phyloP scores from a whole-genome alignment of 2,797 vertebrate genomes.

The Chelmon rostratus region DNA sequence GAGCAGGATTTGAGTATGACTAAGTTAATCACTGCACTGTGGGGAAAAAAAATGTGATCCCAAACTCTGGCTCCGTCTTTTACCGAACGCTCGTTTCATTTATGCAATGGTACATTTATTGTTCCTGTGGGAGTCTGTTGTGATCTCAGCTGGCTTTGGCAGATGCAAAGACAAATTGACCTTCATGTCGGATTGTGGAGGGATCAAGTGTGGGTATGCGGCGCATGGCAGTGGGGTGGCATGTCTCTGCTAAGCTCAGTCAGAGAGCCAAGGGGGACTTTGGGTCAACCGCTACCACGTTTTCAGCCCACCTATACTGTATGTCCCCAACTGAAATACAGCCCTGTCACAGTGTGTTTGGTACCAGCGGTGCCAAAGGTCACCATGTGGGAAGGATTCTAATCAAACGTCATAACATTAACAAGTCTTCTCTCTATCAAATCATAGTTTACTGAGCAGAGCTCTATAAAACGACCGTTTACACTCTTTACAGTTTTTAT shows the following conservation, averaged over 20 bases:
- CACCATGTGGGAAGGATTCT: too few relatives aligned
- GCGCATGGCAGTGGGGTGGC: constrained; percentile 20
- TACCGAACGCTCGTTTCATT: constrained; percentile 46
- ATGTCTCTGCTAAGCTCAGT: constrained; percentile 19
- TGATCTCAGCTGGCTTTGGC: constrained; percentile 41
- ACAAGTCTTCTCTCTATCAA: not conserved
- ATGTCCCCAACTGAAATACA: constrained; percentile 1
- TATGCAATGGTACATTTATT: constrained; percentile 15
- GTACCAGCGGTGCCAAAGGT: not conserved
- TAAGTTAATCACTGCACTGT: constrained; percentile 58
- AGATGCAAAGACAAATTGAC: constrained; percentile 66
- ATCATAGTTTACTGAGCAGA: not conserved
- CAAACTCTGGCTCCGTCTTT: constrained; percentile 15
- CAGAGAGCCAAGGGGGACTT: constrained; percentile 24
- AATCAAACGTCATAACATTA: not conserved
- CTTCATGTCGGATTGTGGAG: constrained; percentile 64
- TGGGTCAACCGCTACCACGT: constrained; percentile 10
- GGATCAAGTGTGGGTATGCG: constrained; percentile 38
- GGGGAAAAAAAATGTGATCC: constrained; percentile 27
- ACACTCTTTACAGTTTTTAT: not conserved
- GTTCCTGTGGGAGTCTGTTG: constrained; percentile 26
- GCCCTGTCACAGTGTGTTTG: not conserved
- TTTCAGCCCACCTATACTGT: constrained; percentile 4
- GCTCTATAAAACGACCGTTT: not conserved
- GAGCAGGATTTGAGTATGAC: constrained; percentile 58